Base-by-base conservation (phyloP, 2,797 vertebrate genomes). In the Erethizon dorsatum region DNA sequence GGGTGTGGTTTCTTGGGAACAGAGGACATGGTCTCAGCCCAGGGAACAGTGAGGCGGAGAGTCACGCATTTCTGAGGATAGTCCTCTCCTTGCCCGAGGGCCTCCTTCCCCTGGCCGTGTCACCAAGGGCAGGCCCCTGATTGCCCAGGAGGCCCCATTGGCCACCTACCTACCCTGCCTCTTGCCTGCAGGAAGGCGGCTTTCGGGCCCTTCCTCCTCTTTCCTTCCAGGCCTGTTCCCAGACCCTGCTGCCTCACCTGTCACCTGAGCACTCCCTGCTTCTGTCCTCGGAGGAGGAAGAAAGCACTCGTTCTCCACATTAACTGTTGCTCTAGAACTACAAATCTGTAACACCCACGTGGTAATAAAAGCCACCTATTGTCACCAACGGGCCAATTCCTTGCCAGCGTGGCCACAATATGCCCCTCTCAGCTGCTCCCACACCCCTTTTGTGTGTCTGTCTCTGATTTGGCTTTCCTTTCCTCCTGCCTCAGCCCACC, bases 391-490 rank as follows among this genome's bases (percentile, higher is more conserved):
- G 73, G 80, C 57, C 0, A 0, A 45, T 96, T 83, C 41, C 67
- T 90, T 33, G 0, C n/a, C 56, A 63, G 9, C 54, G 1, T 2
- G 33, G 45, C 52, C 69, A 86, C 18, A 41, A 18, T 17, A 9
- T 47, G n/a, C 47, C 84, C 50, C 73, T 67, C 78, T 47, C 14
- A 15, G 52, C 52, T 0, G 0, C 20, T 77, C 56, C 94, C 73
- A 33, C 31, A 31, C 47, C 80, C 41, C 67, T 83, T 37, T 52
- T 73, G 31, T 28, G 0, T 2, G 22, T 69, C 67, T 90, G 50
- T 47, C 61, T 71, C 88, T 75, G 63, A 73, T 77, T 90, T 50
- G 5, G 57, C 79, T 88, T 94, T 73, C 63, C 82, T 86, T 78
- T 78, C 54, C n/a, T 57, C 20, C 33, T 41, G 45, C 71, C 31